A percentile compares a stretch with the other conserved stretches of the same genome.
These are phyloP conservation scores for Pseudolaguvia tuberculata DNA, from an alignment of 2,113 vertebrate genomes.

Conservation along the genomic window DNA sequence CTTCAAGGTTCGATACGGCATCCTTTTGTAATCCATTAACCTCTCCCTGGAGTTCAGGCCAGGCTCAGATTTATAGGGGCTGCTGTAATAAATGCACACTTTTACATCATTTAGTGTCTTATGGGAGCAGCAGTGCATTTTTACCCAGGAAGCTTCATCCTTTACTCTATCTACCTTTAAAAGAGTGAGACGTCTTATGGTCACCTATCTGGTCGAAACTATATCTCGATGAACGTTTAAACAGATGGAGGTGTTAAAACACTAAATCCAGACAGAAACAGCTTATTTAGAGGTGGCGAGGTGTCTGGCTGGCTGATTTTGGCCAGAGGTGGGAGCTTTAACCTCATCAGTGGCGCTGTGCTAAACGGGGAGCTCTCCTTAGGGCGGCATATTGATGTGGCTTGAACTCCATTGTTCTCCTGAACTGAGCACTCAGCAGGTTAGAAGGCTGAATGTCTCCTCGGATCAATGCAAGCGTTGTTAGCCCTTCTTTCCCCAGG, in stretches of 20 bases:
- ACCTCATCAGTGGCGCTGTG: conserved; percentile 72
- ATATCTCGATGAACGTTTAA: conserved; percentile 38
- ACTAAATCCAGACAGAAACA: background rate
- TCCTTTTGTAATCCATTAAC: conserved; percentile 82
- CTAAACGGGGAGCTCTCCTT: conserved; percentile 71
- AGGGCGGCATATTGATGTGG: conserved; percentile 69
- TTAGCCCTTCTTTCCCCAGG: conserved; percentile 57
- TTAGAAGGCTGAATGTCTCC: conserved; percentile 71
- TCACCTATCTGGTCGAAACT: conserved; percentile 13
- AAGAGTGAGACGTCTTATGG: conserved; percentile 18
- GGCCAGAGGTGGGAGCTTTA: conserved; percentile 57
- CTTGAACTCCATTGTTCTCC: conserved; percentile 71
- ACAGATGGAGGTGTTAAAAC: conserved; percentile 14
- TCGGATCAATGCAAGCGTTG: conserved; percentile 69
- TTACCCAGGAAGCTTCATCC: conserved; percentile 60
- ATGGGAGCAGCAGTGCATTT: conserved; percentile 65
- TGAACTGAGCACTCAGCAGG: conserved; percentile 77
- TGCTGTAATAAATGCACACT: conserved; percentile 76
- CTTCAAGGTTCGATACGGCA: conserved; percentile 71
- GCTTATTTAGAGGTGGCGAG: conserved; percentile 10
- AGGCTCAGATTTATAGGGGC: conserved; percentile 75
- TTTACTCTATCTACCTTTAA: conserved; percentile 54
- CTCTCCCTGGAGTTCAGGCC: conserved; percentile 77
- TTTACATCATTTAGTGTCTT: conserved; percentile 77
- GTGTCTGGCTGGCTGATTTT: conserved; percentile 23